A percentile compares a stretch with the other conserved stretches of the same genome.
Evolutionary conservation across 2,113 vertebrate genomes (phyloP).

Genomic region (Cynocephalus volans): DNA sequence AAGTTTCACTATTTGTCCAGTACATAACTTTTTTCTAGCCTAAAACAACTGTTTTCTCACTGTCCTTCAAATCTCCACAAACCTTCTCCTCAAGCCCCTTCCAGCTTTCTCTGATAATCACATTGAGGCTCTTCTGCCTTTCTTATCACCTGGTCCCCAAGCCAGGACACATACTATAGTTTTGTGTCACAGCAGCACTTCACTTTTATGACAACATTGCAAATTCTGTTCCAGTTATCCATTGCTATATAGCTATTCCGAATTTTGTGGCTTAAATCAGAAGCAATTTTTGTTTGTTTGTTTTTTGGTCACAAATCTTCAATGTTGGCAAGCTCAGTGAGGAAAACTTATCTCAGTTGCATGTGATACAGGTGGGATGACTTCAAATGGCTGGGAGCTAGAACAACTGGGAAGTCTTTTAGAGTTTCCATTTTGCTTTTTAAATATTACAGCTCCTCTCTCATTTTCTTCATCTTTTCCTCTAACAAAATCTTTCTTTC

Average conservation of each 20-base stretch:
- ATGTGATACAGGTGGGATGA: too few relatives aligned
- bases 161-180: neutral
- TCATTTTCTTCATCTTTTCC: neutral
- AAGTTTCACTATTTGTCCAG: neutral
- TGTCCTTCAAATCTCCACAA: neutral
- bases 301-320: neutral
- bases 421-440: neutral
- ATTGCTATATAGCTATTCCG: neutral
- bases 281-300: neutral
- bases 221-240: neutral
- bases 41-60: neutral
- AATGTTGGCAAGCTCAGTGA: neutral
- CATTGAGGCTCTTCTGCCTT: neutral
- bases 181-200: neutral
- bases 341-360: neutral
- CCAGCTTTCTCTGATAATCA: neutral
- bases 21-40: neutral
- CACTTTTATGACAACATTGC: neutral
- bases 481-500: neutral
- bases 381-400: neutral
- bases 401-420: neutral
- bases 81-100: neutral
- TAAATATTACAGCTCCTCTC: too few relatives aligned
- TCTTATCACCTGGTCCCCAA: neutral
- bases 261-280: neutral